Evolutionary conservation across 2,797 vertebrate species (phyloP).

Genomic region (Eleutherodactylus coqui): DNA sequence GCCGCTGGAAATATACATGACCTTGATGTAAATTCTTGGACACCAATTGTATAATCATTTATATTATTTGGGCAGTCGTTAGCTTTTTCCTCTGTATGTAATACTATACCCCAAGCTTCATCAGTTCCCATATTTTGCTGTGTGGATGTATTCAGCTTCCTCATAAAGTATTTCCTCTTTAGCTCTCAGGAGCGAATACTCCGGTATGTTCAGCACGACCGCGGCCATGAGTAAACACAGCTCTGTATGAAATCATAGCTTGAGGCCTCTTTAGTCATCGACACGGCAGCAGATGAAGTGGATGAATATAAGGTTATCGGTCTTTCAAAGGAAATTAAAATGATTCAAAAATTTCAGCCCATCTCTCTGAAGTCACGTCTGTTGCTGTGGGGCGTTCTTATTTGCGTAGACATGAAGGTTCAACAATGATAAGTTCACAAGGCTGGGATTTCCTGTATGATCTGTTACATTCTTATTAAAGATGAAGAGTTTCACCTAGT

Average conservation of each 20-base stretch:
- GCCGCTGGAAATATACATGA: no score
- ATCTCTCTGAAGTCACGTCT: slow-evolving; percentile 25
- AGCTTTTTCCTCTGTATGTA: neutral
- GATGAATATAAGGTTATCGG: slow-evolving; percentile 16
- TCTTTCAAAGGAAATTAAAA: slow-evolving; percentile 50
- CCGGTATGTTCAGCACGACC: neutral
- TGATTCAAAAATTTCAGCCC: slow-evolving; percentile 14
- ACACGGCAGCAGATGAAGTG: neutral
- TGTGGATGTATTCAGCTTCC: neutral
- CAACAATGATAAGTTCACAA: neutral
- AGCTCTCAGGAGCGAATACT: neutral
- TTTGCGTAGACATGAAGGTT: neutral
- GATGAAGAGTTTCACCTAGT: neutral
- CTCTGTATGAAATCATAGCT: slow-evolving; percentile 15
- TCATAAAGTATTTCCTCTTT: neutral
- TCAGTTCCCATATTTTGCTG: neutral
- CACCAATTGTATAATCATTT: no score
- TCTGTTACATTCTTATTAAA: neutral
- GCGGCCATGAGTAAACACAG: slow-evolving; percentile 12
- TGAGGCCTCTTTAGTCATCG: slow-evolving; percentile 35
- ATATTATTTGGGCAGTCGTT: neutral
- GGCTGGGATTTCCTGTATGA: neutral
- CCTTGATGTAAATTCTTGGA: neutral
- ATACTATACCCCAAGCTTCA: neutral
- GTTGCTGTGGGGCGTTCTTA: neutral